Conservation (phyloP, 1,140 invertebrate genomes). For the Oryctes rhinoceros region DNA sequence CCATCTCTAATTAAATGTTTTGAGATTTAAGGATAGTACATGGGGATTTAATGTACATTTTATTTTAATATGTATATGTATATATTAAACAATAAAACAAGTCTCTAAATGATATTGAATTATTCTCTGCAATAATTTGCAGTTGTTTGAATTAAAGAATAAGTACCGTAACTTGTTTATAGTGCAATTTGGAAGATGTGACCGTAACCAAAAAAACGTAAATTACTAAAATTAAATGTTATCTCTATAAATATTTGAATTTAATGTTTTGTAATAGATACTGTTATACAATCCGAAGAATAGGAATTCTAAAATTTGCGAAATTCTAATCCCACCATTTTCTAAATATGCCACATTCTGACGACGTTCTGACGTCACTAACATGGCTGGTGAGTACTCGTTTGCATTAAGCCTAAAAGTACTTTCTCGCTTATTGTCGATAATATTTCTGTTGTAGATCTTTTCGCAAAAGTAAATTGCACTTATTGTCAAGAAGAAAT, state of each 20-base stretch:
- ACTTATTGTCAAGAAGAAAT: constrained; percentile 93
- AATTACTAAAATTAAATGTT: neutral
- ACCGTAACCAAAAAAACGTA: no score
- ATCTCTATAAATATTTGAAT: neutral
- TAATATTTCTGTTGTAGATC: constrained; percentile 54
- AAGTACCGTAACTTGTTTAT: no score
- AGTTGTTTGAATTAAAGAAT: no score
- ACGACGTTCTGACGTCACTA: constrained; percentile 7
- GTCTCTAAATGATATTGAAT: no score
- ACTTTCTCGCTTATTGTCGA: constrained; percentile 2
- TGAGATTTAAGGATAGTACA: no score
- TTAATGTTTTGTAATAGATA: neutral
- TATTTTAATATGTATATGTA: no score
- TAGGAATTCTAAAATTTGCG: neutral
- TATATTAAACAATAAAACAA: no score
- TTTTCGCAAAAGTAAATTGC: constrained; percentile 86
- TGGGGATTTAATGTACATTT: no score
- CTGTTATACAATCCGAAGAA: neutral
- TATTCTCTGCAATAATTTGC: no score
- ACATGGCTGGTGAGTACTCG: constrained; percentile 19
- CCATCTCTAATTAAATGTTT: no score
- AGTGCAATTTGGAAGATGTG: no score
- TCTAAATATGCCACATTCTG: neutral
- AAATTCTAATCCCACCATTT: neutral
- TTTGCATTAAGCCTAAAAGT: neutral